Conservation (phyloP, 2,797 vertebrate species). For the Urosaurus nigricauda region DNA sequence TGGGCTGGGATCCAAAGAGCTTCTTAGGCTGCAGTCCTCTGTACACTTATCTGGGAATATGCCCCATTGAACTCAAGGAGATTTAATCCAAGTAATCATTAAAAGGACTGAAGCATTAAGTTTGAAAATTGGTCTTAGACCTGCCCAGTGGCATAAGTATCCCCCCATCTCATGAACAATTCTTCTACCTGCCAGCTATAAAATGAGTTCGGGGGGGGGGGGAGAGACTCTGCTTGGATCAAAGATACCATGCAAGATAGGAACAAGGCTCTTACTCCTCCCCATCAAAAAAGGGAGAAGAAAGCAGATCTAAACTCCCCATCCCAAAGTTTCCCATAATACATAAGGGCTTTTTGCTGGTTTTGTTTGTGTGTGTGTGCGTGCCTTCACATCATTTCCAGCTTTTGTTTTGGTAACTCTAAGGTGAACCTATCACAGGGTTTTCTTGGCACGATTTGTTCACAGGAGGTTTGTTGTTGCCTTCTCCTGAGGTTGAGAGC, state of each 20-base stretch:
- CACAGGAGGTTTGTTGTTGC: too few relatives aligned
- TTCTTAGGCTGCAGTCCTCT: neutral
- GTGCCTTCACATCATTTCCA: too few relatives aligned
- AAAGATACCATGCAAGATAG: neutral
- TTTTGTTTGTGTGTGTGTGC: too few relatives aligned
- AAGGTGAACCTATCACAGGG: too few relatives aligned
- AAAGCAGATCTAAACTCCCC: neutral
- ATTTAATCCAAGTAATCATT: neutral
- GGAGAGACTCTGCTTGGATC: neutral
- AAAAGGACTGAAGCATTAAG: neutral
- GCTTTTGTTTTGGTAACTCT: too few relatives aligned
- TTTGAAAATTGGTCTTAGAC: neutral
- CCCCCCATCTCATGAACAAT: neutral
- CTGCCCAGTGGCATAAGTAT: neutral
- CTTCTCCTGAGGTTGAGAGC: too few relatives aligned
- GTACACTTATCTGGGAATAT: neutral
- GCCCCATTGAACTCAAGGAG: neutral
- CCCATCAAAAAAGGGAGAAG: neutral
- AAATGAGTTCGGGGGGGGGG: neutral
- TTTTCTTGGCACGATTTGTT: too few relatives aligned
- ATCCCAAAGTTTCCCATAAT: too few relatives aligned
- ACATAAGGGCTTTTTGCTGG: too few relatives aligned
- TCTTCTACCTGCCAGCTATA: neutral
- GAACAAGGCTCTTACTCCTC: neutral
- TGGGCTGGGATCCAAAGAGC: neutral